Conservation (phyloP, 1,140 invertebrate genomes). For the Asobara japonica region DNA sequence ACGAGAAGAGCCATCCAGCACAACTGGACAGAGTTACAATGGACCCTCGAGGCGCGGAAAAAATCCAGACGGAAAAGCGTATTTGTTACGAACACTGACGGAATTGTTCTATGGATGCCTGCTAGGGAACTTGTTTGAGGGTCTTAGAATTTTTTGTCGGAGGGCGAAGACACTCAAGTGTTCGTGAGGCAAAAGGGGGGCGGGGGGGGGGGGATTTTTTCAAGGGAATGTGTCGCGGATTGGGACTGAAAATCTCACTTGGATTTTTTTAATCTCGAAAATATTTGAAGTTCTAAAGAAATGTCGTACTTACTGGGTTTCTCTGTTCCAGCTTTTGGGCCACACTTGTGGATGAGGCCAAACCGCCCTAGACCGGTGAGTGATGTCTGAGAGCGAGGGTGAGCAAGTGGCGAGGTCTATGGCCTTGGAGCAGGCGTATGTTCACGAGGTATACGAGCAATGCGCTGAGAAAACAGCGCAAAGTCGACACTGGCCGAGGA, state of each 20-base stretch:
- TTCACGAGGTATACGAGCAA: constrained; percentile 94
- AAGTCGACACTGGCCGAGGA: constrained; percentile 82
- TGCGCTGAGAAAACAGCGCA: constrained; percentile 75
- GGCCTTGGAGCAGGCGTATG: constrained; percentile 92
- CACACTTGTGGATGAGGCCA: constrained; percentile 55
- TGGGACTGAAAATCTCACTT: too few species aligned
- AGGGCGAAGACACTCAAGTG: too few species aligned
- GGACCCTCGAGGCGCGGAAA: constrained; percentile 28
- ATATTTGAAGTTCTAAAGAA: too few species aligned
- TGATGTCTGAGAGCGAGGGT: constrained; percentile 66
- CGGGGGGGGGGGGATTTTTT: too few species aligned
- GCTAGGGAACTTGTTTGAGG: constrained; percentile 29
- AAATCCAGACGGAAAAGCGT: constrained; percentile 44
- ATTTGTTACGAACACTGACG: constrained; percentile 48
- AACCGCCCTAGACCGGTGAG: constrained; percentile 49
- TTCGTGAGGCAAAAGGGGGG: too few species aligned
- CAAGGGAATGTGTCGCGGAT: too few species aligned
- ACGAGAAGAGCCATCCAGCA: constrained; percentile 25
- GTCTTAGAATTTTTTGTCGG: neutral
- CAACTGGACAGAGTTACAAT: neutral
- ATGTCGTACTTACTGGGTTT: neutral
- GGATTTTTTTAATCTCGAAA: too few species aligned
- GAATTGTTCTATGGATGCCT: constrained; percentile 54
- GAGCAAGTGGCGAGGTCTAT: constrained; percentile 79
- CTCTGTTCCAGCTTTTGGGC: constrained; percentile 51